phyloP scores from a whole-genome alignment of 2,888 invertebrate species.

The Lochmaea capreae region DNA sequence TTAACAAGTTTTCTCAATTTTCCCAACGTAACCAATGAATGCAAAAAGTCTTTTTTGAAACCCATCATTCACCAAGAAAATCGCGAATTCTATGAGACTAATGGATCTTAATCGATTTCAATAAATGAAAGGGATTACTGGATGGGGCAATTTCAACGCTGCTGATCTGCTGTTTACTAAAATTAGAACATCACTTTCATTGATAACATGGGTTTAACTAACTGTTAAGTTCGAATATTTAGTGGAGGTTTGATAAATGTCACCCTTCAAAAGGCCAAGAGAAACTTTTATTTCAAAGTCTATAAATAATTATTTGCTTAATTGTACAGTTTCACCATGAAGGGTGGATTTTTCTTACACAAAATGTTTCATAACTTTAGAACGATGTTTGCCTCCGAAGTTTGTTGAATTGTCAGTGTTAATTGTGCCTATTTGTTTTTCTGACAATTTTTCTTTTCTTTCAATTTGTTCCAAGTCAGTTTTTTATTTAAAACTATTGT shows the following conservation, averaged over 20 bases:
- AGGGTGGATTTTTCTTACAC: too few species aligned
- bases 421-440: too few species aligned
- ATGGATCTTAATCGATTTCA: conserved; percentile 21
- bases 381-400: too few species aligned
- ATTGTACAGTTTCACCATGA: too few species aligned
- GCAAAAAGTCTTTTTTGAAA: background rate
- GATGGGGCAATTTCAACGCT: background rate
- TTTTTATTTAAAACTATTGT: too few species aligned
- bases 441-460: too few species aligned
- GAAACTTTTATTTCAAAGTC: too few species aligned
- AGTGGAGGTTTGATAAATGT: background rate
- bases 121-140: conserved; percentile 2
- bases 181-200: background rate
- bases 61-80: background rate
- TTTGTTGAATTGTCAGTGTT: too few species aligned
- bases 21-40: background rate
- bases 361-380: too few species aligned
- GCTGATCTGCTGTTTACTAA: background rate
- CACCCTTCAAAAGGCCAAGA: background rate
- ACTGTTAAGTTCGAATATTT: conserved; percentile 14
- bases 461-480: too few species aligned
- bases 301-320: too few species aligned
- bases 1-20: background rate
- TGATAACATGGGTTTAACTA: background rate
- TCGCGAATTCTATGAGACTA: conserved; percentile 17